Percentiles rank a stretch among this genome's conserved stretches.
These are phyloP conservation scores for Chironomus striatipennis DNA, from an alignment of 1,140 invertebrate species.

Conservation along the genomic window DNA sequence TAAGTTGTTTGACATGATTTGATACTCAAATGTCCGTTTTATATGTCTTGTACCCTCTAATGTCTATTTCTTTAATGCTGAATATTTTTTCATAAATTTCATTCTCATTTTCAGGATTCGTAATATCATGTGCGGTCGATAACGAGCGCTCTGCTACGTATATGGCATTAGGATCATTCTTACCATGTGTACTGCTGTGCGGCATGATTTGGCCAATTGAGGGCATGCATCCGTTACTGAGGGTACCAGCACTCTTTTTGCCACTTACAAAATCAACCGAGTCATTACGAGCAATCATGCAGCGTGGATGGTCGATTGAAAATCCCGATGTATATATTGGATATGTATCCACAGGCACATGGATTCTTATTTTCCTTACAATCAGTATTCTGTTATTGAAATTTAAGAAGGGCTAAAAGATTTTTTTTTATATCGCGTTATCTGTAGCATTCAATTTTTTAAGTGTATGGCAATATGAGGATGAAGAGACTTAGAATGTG, in stretches of 20 bases:
- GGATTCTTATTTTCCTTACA: slow-evolving; percentile 76
- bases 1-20: slow-evolving; percentile 38
- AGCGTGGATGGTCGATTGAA: slow-evolving; percentile 74
- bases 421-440: neutral
- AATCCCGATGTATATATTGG: slow-evolving; percentile 75
- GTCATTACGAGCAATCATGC: slow-evolving; percentile 75
- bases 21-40: too few relatives aligned
- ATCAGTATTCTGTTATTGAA: slow-evolving; percentile 70
- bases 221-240: slow-evolving; percentile 60
- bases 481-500: too few relatives aligned
- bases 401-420: slow-evolving; percentile 65
- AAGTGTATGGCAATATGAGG: too few relatives aligned
- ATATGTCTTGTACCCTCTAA: too few relatives aligned
- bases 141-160: slow-evolving; percentile 89
- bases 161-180: slow-evolving; percentile 83
- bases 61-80: slow-evolving; percentile 21
- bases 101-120: slow-evolving; percentile 55
- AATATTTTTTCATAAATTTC: neutral
- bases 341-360: slow-evolving; percentile 71
- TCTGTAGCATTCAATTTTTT: too few relatives aligned
- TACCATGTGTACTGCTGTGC: slow-evolving; percentile 84
- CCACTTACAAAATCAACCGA: slow-evolving; percentile 92
- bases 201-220: slow-evolving; percentile 79
- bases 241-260: slow-evolving; percentile 67
- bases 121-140: slow-evolving; percentile 78